phyloP scores from a whole-genome alignment of 2,888 invertebrate genomes.

The Erpobdella octoculata region DNA sequence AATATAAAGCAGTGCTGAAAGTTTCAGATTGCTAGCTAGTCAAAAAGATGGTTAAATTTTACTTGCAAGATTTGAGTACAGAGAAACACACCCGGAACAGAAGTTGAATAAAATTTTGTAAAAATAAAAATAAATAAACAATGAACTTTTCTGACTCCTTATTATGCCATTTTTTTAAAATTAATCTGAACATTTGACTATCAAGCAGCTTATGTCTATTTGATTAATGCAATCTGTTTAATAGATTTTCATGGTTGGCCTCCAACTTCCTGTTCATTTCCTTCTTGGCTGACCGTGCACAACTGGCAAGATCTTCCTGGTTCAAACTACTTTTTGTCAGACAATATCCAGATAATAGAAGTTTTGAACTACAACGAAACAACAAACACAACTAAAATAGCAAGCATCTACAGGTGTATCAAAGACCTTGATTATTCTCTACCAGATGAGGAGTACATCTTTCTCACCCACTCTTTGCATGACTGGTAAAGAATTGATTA shows the following conservation, averaged over 20 bases:
- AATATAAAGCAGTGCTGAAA: too few relatives aligned
- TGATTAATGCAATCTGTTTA: too few relatives aligned
- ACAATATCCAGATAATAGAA: background rate
- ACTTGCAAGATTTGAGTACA: too few relatives aligned
- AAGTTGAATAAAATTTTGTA: too few relatives aligned
- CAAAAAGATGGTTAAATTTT: too few relatives aligned
- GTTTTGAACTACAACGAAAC: background rate
- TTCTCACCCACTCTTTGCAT: slow-evolving; percentile 12
- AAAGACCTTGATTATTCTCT: slow-evolving; percentile 14
- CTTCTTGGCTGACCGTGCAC: slow-evolving; percentile 29
- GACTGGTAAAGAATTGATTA: background rate
- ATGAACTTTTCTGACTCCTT: too few relatives aligned
- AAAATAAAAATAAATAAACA: too few relatives aligned
- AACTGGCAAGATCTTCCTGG: slow-evolving; percentile 33
- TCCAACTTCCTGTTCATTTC: slow-evolving; percentile 29
- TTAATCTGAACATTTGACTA: too few relatives aligned
- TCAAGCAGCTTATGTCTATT: too few relatives aligned
- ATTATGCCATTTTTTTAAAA: too few relatives aligned
- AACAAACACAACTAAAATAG: background rate
- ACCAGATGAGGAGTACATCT: slow-evolving; percentile 21
- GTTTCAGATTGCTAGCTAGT: too few relatives aligned
- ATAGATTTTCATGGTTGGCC: slow-evolving; percentile 31
- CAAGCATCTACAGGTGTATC: slow-evolving; percentile 12
- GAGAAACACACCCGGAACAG: too few relatives aligned
- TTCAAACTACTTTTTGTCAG: slow-evolving; percentile 15